These are phyloP conservation scores for Syrrhaptes paradoxus DNA, from an alignment of 2,113 vertebrate genomes.

Conservation along the genomic window DNA sequence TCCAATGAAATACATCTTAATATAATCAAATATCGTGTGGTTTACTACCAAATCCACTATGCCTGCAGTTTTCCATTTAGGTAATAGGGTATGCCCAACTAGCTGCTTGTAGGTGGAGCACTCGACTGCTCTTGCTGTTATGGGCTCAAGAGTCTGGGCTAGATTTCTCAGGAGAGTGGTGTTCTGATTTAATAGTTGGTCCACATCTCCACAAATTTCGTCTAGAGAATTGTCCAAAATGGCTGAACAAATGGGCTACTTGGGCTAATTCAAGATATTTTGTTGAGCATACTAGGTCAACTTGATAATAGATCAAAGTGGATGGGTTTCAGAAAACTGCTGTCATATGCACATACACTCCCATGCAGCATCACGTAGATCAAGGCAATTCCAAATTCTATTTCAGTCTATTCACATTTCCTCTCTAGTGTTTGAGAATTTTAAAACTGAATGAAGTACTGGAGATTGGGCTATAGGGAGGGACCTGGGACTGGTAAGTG, in stretches of 20 bases:
- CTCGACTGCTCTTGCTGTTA: background rate
- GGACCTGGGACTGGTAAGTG: background rate
- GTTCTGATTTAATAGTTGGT: conserved; percentile 13
- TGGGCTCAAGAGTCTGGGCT: background rate
- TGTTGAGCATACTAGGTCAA: background rate
- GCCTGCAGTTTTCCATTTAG: background rate
- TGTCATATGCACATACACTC: accelerated
- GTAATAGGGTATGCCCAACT: background rate
- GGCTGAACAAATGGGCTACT: background rate
- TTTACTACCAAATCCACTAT: background rate
- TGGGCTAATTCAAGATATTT: background rate
- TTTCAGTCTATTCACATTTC: background rate
- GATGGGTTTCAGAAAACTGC: background rate
- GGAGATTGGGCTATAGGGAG: background rate
- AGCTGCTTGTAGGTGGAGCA: background rate
- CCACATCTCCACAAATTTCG: background rate
- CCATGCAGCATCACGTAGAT: accelerated
- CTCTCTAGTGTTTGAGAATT: background rate
- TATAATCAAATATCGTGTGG: background rate
- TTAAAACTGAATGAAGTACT: background rate
- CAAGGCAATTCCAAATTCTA: background rate
- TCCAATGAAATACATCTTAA: background rate
- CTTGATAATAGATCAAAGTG: background rate
- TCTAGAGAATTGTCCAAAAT: background rate
- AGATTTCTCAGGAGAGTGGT: background rate